Percentiles rank a stretch among this genome's conserved stretches.
These are phyloP conservation scores for Drosophila affinis DNA, from an alignment of 2,888 invertebrate genomes.

Conservation along the genomic window DNA sequence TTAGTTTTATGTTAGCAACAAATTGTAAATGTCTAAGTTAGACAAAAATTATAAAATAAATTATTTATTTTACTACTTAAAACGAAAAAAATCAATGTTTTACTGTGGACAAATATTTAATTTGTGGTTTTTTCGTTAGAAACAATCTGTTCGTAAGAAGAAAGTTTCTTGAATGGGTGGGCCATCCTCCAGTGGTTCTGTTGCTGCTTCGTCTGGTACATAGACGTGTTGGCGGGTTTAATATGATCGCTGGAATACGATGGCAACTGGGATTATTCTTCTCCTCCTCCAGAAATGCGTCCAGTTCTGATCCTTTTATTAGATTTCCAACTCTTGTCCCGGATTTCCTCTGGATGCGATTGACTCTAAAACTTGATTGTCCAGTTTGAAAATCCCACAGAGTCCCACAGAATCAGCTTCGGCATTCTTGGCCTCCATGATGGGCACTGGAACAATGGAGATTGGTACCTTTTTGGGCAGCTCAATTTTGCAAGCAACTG, in stretches of 20 bases:
- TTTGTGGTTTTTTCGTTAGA: no score
- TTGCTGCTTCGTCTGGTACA: no score
- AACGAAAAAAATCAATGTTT: not conserved
- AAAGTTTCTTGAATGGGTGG: no score
- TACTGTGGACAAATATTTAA: no score
- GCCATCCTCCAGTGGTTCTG: no score
- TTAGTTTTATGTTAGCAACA: constrained; percentile 23
- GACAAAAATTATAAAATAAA: constrained; percentile 17
- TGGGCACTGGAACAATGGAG: constrained; percentile 85
- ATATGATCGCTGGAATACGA: constrained; percentile 82
- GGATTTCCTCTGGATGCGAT: constrained; percentile 23
- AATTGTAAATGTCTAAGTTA: constrained; percentile 12
- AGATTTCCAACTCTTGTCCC: constrained; percentile 28
- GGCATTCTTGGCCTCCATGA: constrained; percentile 81
- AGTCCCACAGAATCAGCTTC: constrained; percentile 59
- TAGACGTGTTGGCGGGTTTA: constrained; percentile 29
- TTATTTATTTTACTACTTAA: constrained; percentile 6
- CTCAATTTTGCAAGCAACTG: constrained; percentile 86
- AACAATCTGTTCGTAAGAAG: no score
- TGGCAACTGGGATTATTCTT: constrained; percentile 72
- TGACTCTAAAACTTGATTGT: constrained; percentile 37
- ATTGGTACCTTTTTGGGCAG: constrained; percentile 86
- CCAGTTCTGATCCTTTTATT: constrained; percentile 12
- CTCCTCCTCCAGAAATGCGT: constrained; percentile 27
- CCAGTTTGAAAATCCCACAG: no score